phyloP scores from a whole-genome alignment of 1,140 invertebrate species.

The Papilio polyxenes region DNA sequence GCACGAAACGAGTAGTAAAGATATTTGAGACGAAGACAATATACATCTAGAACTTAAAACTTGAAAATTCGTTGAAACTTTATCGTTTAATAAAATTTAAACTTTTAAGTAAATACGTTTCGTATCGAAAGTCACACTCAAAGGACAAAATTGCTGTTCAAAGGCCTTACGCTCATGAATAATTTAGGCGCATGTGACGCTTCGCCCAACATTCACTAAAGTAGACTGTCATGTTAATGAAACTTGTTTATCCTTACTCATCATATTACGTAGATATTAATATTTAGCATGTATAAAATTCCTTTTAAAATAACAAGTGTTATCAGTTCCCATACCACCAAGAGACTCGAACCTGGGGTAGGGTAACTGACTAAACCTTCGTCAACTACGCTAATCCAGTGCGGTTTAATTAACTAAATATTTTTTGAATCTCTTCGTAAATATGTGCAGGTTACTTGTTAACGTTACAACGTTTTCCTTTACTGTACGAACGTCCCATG shows the following conservation, averaged over 20 bases:
- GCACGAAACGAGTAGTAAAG: no score
- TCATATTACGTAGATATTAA: not conserved
- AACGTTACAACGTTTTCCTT: no score
- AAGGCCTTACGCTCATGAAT: slow-evolving; percentile 33
- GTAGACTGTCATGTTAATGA: slow-evolving; percentile 28
- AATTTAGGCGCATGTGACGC: slow-evolving; percentile 34
- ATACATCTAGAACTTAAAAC: no score
- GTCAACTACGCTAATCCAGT: no score
- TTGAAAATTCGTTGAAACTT: not conserved
- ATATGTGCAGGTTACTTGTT: no score
- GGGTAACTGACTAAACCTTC: no score
- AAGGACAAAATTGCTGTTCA: slow-evolving; percentile 30
- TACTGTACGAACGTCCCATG: no score
- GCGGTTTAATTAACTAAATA: no score
- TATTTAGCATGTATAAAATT: not conserved
- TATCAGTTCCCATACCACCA: no score
- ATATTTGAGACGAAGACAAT: no score
- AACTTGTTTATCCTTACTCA: not conserved
- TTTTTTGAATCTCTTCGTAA: no score
- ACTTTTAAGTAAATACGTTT: not conserved
- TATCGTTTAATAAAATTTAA: slow-evolving; percentile 10
- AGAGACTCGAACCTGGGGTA: no score
- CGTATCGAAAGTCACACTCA: not conserved
- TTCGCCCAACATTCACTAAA: not conserved
- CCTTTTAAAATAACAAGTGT: not conserved